These are phyloP conservation scores for Acipenser oxyrinchus DNA, from an alignment of 2,797 vertebrate genomes.

Conservation along the genomic window DNA sequence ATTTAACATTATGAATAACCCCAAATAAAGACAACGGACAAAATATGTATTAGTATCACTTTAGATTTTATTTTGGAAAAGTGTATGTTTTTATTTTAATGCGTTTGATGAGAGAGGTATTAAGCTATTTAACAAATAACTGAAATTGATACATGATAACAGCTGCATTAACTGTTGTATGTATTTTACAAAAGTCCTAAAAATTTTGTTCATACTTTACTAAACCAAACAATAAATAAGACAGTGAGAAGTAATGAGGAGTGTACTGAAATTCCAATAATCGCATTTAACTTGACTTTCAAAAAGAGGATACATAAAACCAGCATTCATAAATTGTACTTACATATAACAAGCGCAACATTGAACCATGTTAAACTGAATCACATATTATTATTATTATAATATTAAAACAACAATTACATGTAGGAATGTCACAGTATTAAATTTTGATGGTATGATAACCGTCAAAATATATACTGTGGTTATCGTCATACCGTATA, in stretches of 20 bases:
- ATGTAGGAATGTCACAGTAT: not conserved
- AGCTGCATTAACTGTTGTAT: conserved; percentile 8
- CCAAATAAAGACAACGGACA: too few species aligned
- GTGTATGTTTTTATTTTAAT: too few species aligned
- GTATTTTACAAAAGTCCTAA: conserved; percentile 10
- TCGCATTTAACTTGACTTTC: conserved; percentile 5
- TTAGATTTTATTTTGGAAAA: too few species aligned
- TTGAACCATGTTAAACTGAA: conserved; percentile 7
- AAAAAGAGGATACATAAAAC: not conserved
- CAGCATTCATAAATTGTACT: not conserved
- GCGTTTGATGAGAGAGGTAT: too few species aligned
- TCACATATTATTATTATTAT: conserved; percentile 10
- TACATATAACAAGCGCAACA: not conserved
- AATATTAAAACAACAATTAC: conserved; percentile 4
- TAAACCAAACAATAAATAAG: conserved; percentile 4
- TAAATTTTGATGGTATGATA: too few species aligned
- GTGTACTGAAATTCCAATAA: conserved; percentile 15
- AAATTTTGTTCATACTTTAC: conserved; percentile 4
- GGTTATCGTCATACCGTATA: too few species aligned
- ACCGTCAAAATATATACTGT: too few species aligned
- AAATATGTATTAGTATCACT: too few species aligned
- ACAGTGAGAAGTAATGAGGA: conserved; percentile 5
- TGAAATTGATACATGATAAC: conserved; percentile 1
- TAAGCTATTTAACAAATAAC: not conserved
- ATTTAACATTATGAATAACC: too few species aligned